Evolutionary conservation across 2,113 vertebrate species (phyloP), one percentile per base, ranked within the genome.

Genomic region (Strix aluco): DNA sequence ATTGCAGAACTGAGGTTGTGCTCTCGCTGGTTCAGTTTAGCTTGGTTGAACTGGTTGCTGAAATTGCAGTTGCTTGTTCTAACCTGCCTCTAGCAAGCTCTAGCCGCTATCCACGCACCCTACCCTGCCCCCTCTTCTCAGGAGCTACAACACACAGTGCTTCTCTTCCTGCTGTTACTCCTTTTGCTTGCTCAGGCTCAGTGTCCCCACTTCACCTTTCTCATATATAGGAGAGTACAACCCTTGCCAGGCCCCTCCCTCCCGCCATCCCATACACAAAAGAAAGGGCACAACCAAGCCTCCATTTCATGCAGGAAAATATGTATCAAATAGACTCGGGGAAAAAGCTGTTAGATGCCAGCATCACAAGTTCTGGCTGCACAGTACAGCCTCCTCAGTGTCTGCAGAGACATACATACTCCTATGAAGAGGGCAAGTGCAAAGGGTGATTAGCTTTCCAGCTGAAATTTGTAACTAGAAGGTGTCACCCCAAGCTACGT

Each of bases 161-260:
- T 55, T 9, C 46, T 49, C 49, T 34, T 36, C 58, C 66, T 11
- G 2, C 58, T 27, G 9, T 3, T 66, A 10, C 32, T 84, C 57
- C 62, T 44, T 36, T 27, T n/a, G 51, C 72, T 62, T 2, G 67
- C 80, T 70, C 58, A 7, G 63, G 34, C 84, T 52, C 26, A 0
- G 34, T 65, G 89, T 87, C 84, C 90, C 23, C 27, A 22, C 52
- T 82, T 97, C 90, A 96, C 94, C 90, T 29, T 57, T 59, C 77
- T 61, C 40, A 3, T 25, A 14, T 8, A 16, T 1, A 6, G 67
- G 22, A 81, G 10, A 92, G 34, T 54, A 72, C n/a, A 91, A 0
- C 13, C 72, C 59, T 15, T 30, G 80, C 55, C 80, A 42, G 63
- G 75, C 18, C 20, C 22, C 69, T 91, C 51, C 59, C 77, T 91